phyloP scores from a whole-genome alignment of 2,797 vertebrate species.

The Hydrolagus colliei region DNA sequence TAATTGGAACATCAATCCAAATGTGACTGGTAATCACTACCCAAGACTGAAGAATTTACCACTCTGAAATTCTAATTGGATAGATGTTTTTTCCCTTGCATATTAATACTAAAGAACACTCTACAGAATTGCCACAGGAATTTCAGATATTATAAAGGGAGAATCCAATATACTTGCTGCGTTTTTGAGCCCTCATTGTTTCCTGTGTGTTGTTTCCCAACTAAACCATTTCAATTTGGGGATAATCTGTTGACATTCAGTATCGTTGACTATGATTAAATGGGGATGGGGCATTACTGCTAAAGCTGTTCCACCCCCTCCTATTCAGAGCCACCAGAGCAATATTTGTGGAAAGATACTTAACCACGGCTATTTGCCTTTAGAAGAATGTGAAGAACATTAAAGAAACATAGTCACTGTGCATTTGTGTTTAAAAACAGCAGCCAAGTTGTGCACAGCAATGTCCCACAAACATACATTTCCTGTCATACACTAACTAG shows the following conservation, averaged over 20 bases:
- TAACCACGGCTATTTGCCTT: no score
- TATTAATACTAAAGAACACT: not conserved
- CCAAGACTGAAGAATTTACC: not conserved
- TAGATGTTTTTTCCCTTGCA: no score
- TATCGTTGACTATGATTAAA: not conserved
- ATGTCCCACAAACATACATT: no score
- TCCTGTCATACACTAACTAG: no score
- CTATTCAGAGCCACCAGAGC: no score
- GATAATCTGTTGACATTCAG: not conserved
- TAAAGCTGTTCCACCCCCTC: no score
- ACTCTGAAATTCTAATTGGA: not conserved
- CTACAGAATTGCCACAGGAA: not conserved
- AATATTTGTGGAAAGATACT: no score
- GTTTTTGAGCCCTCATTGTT: not conserved
- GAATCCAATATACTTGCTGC: not conserved
- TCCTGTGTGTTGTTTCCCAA: not conserved
- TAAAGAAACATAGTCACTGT: no score
- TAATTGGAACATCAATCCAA: slow-evolving; percentile 2
- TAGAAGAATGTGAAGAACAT: no score
- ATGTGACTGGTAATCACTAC: not conserved
- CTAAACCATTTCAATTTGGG: not conserved
- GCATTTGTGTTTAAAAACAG: no score
- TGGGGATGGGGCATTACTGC: no score
- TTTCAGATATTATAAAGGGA: not conserved
- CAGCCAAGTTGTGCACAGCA: no score